phyloP scores from a whole-genome alignment of 2,113 vertebrate species.

The Platichthys stellatus region DNA sequence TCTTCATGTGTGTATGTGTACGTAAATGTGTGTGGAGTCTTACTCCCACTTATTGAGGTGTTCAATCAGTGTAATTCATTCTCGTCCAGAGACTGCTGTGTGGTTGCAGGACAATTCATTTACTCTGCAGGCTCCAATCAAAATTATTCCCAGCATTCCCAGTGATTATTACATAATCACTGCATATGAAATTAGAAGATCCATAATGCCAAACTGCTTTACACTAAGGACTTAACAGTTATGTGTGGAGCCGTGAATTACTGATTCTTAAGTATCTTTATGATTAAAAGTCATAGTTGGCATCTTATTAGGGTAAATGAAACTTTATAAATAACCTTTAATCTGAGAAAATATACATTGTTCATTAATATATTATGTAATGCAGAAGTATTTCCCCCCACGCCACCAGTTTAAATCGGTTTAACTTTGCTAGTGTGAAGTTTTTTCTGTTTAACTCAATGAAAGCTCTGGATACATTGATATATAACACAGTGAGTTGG shows the following conservation, averaged over 20 bases:
- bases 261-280: conserved; percentile 1
- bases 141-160: conserved; percentile 74
- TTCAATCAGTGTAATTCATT: conserved; percentile 82
- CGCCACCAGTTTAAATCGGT: no score
- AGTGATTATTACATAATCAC: conserved; percentile 53
- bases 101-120: conserved; percentile 78
- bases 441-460: no score
- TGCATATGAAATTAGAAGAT: conserved; percentile 75
- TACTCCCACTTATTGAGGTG: conserved; percentile 73
- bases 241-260: neutral
- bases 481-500: no score
- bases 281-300: conserved; percentile 2
- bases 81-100: conserved; percentile 74
- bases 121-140: conserved; percentile 79
- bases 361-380: conserved; percentile 1
- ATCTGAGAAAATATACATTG: neutral
- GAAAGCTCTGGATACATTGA: no score
- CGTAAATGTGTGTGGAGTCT: conserved; percentile 25
- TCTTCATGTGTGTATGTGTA: conserved; percentile 10
- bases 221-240: conserved; percentile 34
- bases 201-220: conserved; percentile 58
- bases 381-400: no score
- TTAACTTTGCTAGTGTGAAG: no score
- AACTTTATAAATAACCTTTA: neutral
- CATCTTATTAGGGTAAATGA: neutral